A percentile compares a stretch with the other conserved stretches of the same genome.
Evolutionary conservation across 2,888 invertebrate species (phyloP).

Genomic region (Aproaerema taeniolella): DNA sequence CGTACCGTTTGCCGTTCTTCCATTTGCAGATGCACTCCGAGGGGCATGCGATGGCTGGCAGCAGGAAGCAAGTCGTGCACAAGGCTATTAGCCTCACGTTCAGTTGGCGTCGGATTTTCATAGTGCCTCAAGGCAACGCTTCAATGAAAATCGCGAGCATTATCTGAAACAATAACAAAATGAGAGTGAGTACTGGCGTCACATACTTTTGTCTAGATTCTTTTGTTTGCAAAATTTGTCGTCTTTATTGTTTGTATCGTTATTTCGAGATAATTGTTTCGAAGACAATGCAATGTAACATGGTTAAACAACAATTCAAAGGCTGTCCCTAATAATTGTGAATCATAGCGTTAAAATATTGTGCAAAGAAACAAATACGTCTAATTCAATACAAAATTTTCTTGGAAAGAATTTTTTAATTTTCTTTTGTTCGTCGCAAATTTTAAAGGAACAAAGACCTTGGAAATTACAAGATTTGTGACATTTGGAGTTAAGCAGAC

Average conservation of each 20-base stretch:
- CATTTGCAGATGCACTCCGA: constrained; percentile 91
- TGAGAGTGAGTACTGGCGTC: constrained; percentile 7
- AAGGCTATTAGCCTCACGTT: constrained; percentile 65
- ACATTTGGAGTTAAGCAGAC: constrained; percentile 41
- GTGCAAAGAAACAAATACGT: no score
- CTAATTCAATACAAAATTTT: no score
- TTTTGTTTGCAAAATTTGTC: constrained; percentile 5
- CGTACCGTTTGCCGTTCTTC: constrained; percentile 94
- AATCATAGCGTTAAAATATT: no score
- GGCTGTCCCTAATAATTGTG: no score
- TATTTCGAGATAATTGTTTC: constrained; percentile 3
- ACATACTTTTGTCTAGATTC: constrained; percentile 5
- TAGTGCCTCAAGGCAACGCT: constrained; percentile 59
- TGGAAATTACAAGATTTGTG: constrained; percentile 28
- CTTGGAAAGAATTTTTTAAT: no score
- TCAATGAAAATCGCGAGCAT: constrained; percentile 42
- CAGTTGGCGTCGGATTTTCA: constrained; percentile 54
- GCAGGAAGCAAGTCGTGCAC: constrained; percentile 62
- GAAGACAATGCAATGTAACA: constrained; percentile 3
- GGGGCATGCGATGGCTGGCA: constrained; percentile 81
- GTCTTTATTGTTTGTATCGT: constrained; percentile 6
- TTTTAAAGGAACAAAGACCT: background rate
- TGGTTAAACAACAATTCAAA: no score
- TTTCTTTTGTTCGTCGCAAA: background rate
- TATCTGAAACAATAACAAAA: constrained; percentile 63